These are phyloP conservation scores for Poecile atricapillus DNA, from an alignment of 2,113 vertebrate species.

Conservation along the genomic window DNA sequence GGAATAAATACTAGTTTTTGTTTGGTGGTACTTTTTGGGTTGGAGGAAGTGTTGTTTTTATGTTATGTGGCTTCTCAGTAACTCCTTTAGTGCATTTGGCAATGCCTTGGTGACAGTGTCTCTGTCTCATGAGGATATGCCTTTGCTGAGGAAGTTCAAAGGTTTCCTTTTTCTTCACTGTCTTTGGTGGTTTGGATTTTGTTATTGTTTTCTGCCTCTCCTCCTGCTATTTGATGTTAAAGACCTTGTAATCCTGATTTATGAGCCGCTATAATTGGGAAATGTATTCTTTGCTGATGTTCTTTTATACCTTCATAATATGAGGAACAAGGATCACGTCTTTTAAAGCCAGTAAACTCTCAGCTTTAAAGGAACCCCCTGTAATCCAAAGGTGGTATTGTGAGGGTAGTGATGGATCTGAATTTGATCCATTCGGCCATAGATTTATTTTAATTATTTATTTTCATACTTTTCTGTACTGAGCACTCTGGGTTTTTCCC, in stretches of 20 bases:
- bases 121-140: neutral
- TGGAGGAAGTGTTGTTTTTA: neutral
- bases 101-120: neutral
- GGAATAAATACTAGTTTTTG: neutral
- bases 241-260: neutral
- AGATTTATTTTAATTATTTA: neutral
- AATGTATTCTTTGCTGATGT: neutral
- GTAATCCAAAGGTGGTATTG: neutral
- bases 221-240: neutral
- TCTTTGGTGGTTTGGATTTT: neutral
- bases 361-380: neutral
- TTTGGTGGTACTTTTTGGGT: neutral
- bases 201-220: neutral
- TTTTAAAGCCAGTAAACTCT: neutral
- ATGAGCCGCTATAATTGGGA: neutral
- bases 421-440: neutral
- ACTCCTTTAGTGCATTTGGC: neutral
- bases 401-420: neutral
- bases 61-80: neutral
- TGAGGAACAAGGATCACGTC: fast-evolving
- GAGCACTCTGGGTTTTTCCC: fast-evolving
- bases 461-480: neutral
- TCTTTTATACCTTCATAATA: neutral
- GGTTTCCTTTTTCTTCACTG: neutral
- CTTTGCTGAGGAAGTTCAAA: neutral